A percentile compares a stretch with the other conserved stretches of the same genome.
Evolutionary conservation across 2,113 vertebrate genomes (phyloP).

Genomic region (Gnathonemus echidnorhynchus): DNA sequence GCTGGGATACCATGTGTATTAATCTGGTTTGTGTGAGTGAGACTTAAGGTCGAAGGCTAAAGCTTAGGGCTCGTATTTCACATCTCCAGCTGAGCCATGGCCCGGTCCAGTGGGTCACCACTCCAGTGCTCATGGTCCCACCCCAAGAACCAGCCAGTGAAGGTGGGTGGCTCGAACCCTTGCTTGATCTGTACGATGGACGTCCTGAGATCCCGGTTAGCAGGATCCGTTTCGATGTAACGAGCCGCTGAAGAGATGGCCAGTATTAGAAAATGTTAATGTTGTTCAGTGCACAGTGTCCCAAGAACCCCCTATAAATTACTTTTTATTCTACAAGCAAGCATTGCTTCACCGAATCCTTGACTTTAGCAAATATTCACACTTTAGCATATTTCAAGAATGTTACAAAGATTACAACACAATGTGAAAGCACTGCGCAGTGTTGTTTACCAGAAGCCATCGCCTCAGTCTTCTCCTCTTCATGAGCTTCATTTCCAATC

Average conservation of each 20-base stretch:
- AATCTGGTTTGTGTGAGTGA: not conserved
- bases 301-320: not conserved
- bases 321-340: not conserved
- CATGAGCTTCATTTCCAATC: slow-evolving; percentile 77
- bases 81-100: slow-evolving; percentile 57
- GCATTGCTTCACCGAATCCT: not conserved
- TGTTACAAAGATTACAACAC: not conserved
- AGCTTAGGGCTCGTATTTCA: slow-evolving; percentile 42
- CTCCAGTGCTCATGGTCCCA: slow-evolving; percentile 77
- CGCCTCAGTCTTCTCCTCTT: slow-evolving; percentile 73
- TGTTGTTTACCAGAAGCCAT: slow-evolving; percentile 62
- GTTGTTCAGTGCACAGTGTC: not conserved
- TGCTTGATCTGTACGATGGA: slow-evolving; percentile 62
- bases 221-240: slow-evolving; percentile 73
- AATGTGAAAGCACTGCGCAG: not conserved
- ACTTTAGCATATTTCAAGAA: not conserved
- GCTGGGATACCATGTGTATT: not conserved
- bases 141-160: slow-evolving; percentile 85
- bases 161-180: slow-evolving; percentile 76
- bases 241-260: slow-evolving; percentile 53
- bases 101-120: slow-evolving; percentile 58
- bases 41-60: not conserved
- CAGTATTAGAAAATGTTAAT: not conserved
- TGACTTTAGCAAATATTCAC: not conserved
- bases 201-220: slow-evolving; percentile 62